These are phyloP conservation scores for Melanchra persicariae DNA, from an alignment of 2,888 invertebrate species.

Conservation along the genomic window DNA sequence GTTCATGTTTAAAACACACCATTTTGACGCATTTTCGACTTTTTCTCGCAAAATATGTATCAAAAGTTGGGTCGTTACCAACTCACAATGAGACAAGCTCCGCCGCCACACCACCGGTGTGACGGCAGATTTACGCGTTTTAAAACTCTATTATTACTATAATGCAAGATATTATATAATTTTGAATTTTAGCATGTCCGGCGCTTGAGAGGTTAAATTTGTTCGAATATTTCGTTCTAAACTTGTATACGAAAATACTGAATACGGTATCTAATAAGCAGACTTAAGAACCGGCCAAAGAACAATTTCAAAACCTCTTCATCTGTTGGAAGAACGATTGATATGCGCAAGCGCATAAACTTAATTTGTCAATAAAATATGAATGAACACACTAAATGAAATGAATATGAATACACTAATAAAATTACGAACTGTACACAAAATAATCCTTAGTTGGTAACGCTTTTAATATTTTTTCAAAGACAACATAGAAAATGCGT, in stretches of 20 bases:
- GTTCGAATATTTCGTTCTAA: neutral
- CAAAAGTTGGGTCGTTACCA: constrained; percentile 15
- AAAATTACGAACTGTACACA: neutral
- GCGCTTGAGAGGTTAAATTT: too few species aligned
- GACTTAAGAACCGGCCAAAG: neutral
- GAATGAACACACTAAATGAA: neutral
- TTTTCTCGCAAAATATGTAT: neutral
- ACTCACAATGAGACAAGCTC: neutral
- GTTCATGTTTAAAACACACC: neutral
- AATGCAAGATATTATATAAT: too few species aligned
- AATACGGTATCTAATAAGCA: neutral
- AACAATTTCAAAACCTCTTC: neutral
- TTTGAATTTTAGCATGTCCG: too few species aligned
- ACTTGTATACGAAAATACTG: neutral
- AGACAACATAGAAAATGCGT: constrained; percentile 37
- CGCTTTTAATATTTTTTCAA: neutral
- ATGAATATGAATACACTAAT: too few species aligned
- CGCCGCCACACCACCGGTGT: too few species aligned
- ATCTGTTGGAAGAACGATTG: neutral
- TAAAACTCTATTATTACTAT: too few species aligned
- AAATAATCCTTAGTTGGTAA: constrained; percentile 7
- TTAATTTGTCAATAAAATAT: neutral
- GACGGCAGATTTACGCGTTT: too few species aligned
- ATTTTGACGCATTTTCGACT: constrained; percentile 43
- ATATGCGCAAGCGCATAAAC: constrained; percentile 6